Base-by-base conservation (phyloP, 2,888 invertebrate genomes). In the Eremobia ochroleuca region DNA sequence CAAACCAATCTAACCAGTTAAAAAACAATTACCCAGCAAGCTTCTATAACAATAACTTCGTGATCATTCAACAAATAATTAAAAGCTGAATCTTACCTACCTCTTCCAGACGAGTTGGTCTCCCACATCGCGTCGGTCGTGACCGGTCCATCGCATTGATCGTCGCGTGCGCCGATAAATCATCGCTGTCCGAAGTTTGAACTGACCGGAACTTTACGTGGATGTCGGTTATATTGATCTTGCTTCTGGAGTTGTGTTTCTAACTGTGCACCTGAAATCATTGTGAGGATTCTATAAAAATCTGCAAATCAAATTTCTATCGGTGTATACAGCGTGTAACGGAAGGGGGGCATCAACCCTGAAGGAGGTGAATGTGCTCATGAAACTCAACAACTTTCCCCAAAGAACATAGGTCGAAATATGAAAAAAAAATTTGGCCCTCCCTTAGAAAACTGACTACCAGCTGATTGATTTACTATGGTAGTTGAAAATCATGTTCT, bases 101-200 rank as follows among this genome's bases (percentile, higher is more conserved):
- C 68, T 70, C 6, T 73, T 40, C 28, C 43, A 73, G 76, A 79
- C 31, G 77, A 76, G 75, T 37, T 28, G 84, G 71, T 82, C 87
- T 85, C 86, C 87, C 85, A 87, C 85, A 81, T 76, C 58, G 87
- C 85, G 83, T 76, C 58, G 87, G 73, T 68, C 87, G 87, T 87
- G 87, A 87, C 83, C 76, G 68, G 77, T 66, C 25, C 73, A 52
- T 69, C 82, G 76, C 78, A 55, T 83, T 86, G 89, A 87, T 85
- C 83, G 89, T 77, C 82, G 79, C 83, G 86, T 82, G 81, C 85
- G 81, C 77, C 80, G 85, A 89, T 90, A 89, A 89, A 90, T 91
- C 90, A 91, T 91, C 78, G 78, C 75, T 28, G 68, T 49, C 74
- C 79, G 64, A 79, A 43, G 73, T 72, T 74, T 67, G 73, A 74